Evolutionary conservation across 2,888 invertebrate genomes (phyloP), one percentile per base, ranked within the genome.

Genomic region (Eupithecia pulchellata): DNA sequence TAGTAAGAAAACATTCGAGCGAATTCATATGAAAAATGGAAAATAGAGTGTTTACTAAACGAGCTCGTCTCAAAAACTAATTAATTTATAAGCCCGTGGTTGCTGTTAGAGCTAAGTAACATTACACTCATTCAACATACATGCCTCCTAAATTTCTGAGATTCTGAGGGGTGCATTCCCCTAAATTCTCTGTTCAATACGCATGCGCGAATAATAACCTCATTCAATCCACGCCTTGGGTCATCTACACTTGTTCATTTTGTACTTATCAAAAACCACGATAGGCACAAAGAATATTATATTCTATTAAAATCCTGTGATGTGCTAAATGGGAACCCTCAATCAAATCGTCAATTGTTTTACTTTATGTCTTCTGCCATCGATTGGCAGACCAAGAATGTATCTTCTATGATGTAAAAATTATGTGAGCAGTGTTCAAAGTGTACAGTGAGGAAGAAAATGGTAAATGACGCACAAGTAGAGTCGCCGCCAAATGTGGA

Each of bases 391-490:
- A 76, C 64, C 69, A 69, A 76, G 74, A 20, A 81, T 78, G 76
- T 77, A 72, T 78, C 74, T 79, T 72, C 69, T 76, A 81, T 80
- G 75, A 80, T 82, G 79, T 83, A 79, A 82, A 79, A 83, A 86
- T 83, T 84, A 87, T 84, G 86, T 89, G 85, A 87, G 79, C 83
- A 81, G 82, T 84, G 82, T 81, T 82, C 78, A 82, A 84, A 86
- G 84, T 85, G 84, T 81, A 80, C 81, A 83, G 86, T 86, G 83
- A 82, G 83, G 83, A 78, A 83, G 85, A 93, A 92, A 92, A 93
- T 93, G 93, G 86, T 91, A 90, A 92, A 90, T 91, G 92, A 92
- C 88, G 91, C 89, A 91, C 91, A 92, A 89, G 89, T 87, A 88
- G 85, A 91, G 87, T 88, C 89, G 87, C 86, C 90, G 80, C 89